These are phyloP conservation scores for Pseudomyrmex sp. DNA, from an alignment of 1,140 invertebrate species.

Conservation along the genomic window DNA sequence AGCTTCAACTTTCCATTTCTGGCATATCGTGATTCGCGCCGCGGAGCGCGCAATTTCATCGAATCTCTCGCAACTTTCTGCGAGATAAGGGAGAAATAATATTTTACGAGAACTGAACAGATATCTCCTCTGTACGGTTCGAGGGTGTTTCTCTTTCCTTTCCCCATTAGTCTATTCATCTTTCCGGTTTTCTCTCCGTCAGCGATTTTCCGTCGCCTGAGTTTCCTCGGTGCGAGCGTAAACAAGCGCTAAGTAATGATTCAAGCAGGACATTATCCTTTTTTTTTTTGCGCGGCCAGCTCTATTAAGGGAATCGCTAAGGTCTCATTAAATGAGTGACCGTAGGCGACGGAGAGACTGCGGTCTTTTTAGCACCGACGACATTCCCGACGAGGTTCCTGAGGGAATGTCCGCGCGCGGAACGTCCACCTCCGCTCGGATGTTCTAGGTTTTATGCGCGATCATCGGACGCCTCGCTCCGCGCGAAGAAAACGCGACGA, in stretches of 20 bases:
- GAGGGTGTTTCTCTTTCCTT: neutral
- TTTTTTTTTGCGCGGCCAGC: constrained; percentile 28
- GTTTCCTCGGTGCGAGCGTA: constrained; percentile 41
- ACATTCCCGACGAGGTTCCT: constrained; percentile 48
- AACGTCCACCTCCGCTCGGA: constrained; percentile 30
- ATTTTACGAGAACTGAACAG: constrained; percentile 1
- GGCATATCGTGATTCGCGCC: constrained; percentile 17
- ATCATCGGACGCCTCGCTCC: neutral
- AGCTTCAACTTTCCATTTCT: constrained; percentile 45
- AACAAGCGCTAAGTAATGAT: constrained; percentile 46
- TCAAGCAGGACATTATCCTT: constrained; percentile 3
- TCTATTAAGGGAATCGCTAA: constrained; percentile 34
- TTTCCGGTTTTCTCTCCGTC: constrained; percentile 17
- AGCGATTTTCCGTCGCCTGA: constrained; percentile 31
- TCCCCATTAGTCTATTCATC: neutral
- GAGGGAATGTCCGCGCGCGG: constrained; percentile 2
- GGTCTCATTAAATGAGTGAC: constrained; percentile 38
- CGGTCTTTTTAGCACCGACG: constrained; percentile 26
- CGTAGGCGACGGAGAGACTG: neutral
- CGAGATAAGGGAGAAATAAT: constrained; percentile 40
- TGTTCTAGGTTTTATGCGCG: constrained; percentile 39
- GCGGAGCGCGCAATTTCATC: constrained; percentile 23
- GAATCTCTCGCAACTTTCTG: constrained; percentile 20
- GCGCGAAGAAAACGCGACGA: constrained; percentile 1
- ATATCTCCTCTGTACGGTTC: neutral